A percentile compares a stretch with the other conserved stretches of the same genome.
Conservation (phyloP, 2,797 vertebrate genomes). For the Karalla daura region DNA sequence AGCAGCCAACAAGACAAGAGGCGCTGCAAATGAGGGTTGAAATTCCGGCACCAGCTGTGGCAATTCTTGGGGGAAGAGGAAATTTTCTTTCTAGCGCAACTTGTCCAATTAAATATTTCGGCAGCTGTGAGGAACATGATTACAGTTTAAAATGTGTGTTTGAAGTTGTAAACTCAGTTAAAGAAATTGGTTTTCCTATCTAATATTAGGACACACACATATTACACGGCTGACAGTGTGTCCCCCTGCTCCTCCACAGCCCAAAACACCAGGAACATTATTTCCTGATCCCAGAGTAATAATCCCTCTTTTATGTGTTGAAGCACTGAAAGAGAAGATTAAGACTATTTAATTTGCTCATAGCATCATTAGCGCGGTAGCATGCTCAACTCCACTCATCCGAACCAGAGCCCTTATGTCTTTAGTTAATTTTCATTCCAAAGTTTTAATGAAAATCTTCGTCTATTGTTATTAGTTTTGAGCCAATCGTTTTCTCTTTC, state of each 20-base stretch:
- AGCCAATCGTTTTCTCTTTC: slow-evolving; percentile 18
- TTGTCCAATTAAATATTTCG: slow-evolving; percentile 17
- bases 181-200: slow-evolving; percentile 23
- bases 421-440: slow-evolving; percentile 28
- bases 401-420: background rate
- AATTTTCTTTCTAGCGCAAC: slow-evolving; percentile 5
- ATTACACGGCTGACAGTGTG: slow-evolving; percentile 9
- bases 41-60: slow-evolving; percentile 17
- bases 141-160: background rate
- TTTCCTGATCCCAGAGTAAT: slow-evolving; percentile 1
- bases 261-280: slow-evolving; percentile 13
- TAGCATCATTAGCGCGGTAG: slow-evolving; percentile 23
- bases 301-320: slow-evolving; percentile 31
- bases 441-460: slow-evolving; percentile 37
- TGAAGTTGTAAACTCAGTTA: slow-evolving; percentile 5
- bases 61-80: background rate
- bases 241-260: background rate
- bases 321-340: slow-evolving; percentile 25
- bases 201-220: slow-evolving; percentile 3
- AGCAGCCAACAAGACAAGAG: slow-evolving; percentile 22
- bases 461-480: slow-evolving; percentile 17
- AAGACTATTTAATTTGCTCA: slow-evolving; percentile 27
- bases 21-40: background rate
- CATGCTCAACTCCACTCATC: slow-evolving; percentile 25
- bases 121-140: slow-evolving; percentile 17